Base-by-base conservation (phyloP, 1,140 invertebrate species). In the Scaptomyza montana region DNA sequence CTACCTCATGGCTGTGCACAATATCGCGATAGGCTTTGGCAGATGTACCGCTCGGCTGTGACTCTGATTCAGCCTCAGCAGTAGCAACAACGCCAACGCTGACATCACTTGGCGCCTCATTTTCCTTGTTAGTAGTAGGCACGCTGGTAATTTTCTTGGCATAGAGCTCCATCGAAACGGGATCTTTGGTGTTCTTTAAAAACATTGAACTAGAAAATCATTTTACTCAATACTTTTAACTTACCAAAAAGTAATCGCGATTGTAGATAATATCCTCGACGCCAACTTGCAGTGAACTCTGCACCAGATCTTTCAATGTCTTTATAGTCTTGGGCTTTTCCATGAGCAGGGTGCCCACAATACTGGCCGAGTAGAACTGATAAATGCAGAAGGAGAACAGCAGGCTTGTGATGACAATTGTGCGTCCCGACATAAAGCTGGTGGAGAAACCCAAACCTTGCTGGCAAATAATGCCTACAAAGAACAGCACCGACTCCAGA, bases 321-420 rank as follows among this genome's bases (percentile, higher is more conserved):
- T 92, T 94, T 5, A 96, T 95, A 6, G 93, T 94, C 59, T 93
- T 94, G 0, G 94, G 94, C 30, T 94, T 93, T 55, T 95, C 93
- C 66, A 94, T 93, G 19, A 96, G 90, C n/a, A 96, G 89, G 1
- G 94, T 94, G 6, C 95, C 95, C 1, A 96, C 95, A 63, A 96
- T 94, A 67, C 93, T 95, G 0, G 95, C 95, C 19, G 95, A 95
- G 85, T 96, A 96, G 77, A 95, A 96, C 81, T 96, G 95, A 90
- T 94, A 95, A 9, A 95, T 82, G 16, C 94, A 92, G 55, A 95
- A 85, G 0, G 94, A 93, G 92, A 95, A 95, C 0, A 95, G 51
- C 59, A 95, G 94, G 7, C 94, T 93, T 0, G 93, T 93, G 13
- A 95, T 92, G 2, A 94, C 94, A 10, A 95, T 90, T 16, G 95